phyloP scores from a whole-genome alignment of 2,797 vertebrate genomes.

The Enteromius trimaculatus region DNA sequence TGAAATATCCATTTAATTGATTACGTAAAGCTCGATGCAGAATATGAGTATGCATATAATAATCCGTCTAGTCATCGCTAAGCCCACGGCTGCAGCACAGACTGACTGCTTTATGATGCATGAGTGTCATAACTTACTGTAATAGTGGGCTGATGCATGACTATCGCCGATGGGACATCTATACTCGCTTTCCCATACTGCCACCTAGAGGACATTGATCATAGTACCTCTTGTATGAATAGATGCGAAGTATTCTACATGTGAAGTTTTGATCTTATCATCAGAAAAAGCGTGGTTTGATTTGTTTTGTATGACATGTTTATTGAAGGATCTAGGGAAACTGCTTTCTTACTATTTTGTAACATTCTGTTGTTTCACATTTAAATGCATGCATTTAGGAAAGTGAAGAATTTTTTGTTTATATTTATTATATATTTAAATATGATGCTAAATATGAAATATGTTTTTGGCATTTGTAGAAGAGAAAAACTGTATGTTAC shows the following conservation, averaged over 20 bases:
- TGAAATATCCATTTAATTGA: neutral
- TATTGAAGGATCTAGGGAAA: neutral
- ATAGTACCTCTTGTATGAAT: neutral
- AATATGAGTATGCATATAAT: neutral
- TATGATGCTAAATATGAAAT: neutral
- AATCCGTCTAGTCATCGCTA: neutral
- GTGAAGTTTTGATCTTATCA: neutral
- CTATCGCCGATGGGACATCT: neutral
- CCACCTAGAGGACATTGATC: slow-evolving; percentile 1
- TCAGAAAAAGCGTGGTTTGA: neutral
- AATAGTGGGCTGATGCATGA: neutral
- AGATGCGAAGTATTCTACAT: too few relatives aligned
- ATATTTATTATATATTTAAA: neutral
- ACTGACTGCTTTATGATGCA: neutral
- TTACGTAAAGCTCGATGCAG: neutral
- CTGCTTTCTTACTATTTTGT: neutral
- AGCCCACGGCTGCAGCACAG: neutral
- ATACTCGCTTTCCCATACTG: slow-evolving; percentile 29
- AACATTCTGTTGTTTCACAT: neutral
- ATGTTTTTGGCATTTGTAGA: neutral
- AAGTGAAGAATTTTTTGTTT: neutral
- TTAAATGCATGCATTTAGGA: neutral
- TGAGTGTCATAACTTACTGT: neutral
- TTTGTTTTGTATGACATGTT: neutral
- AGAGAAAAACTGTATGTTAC: too few relatives aligned